Percentiles rank a stretch among this genome's conserved stretches.
Evolutionary conservation across 64 coral and sea anemone genomes (phyloP).

Genomic region (Stichodactyla mertensii): DNA sequence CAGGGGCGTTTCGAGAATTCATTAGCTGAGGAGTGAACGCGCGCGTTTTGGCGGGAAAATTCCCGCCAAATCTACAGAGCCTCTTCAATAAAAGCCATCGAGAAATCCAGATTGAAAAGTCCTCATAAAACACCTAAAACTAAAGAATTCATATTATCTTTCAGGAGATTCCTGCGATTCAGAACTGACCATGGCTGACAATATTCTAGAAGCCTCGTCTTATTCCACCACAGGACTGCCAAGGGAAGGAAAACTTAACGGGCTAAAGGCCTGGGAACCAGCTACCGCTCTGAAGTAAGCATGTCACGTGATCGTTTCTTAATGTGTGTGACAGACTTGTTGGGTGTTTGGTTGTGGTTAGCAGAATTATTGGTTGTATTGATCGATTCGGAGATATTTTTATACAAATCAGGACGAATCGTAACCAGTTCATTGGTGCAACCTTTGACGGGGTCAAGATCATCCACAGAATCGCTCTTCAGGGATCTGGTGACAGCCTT

Average conservation of each 20-base stretch:
- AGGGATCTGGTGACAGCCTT: background rate
- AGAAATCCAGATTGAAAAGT: background rate
- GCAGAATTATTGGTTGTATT: too few species aligned
- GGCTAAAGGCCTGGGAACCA: constrained; percentile 18
- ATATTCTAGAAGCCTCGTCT: background rate
- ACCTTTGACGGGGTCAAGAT: background rate
- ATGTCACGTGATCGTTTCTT: background rate
- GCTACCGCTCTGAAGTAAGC: background rate
- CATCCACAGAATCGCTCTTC: background rate
- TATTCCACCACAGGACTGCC: background rate
- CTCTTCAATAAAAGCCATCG: background rate
- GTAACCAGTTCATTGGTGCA: background rate
- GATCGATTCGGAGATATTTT: background rate
- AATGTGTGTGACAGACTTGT: too few species aligned
- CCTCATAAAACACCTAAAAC: background rate
- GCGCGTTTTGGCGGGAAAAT: too few species aligned
- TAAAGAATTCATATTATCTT: background rate
- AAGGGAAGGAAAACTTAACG: background rate
- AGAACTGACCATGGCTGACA: background rate
- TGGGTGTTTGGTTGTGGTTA: too few species aligned
- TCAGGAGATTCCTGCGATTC: background rate
- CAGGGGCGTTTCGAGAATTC: too few species aligned
- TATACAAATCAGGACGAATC: background rate
- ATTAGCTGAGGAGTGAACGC: too few species aligned
- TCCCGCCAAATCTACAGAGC: too few species aligned